These are phyloP conservation scores for Harpagifer antarcticus DNA, from an alignment of 2,797 vertebrate species.

Conservation along the genomic window DNA sequence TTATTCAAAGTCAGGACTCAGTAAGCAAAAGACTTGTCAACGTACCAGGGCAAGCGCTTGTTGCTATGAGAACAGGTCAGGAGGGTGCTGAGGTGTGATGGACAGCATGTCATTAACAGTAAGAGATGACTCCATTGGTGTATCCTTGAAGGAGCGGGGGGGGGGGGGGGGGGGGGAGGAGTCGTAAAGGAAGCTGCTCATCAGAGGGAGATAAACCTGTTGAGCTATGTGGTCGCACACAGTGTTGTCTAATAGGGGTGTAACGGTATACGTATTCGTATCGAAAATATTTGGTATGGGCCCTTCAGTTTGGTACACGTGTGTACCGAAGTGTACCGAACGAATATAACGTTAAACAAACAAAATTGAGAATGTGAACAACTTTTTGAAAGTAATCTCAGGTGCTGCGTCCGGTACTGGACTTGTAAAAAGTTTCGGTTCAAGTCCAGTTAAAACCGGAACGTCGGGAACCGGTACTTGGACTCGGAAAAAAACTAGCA, in stretches of 20 bases:
- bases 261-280: too few species aligned
- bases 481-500: too few species aligned
- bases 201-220: constrained; percentile 52
- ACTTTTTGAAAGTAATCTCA: too few species aligned
- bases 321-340: too few species aligned
- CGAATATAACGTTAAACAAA: too few species aligned
- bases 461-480: too few species aligned
- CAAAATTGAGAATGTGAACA: too few species aligned
- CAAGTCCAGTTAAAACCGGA: too few species aligned
- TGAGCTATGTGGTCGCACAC: constrained; percentile 26
- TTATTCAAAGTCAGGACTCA: constrained; percentile 41
- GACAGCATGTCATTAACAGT: constrained; percentile 54
- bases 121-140: constrained; percentile 46
- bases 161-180: not conserved
- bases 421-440: too few species aligned
- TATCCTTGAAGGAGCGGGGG: not conserved
- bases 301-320: too few species aligned
- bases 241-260: constrained; percentile 12
- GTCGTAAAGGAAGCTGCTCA: constrained; percentile 38
- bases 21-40: constrained; percentile 43
- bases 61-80: constrained; percentile 64
- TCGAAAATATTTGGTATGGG: too few species aligned
- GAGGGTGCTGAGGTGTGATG: constrained; percentile 51
- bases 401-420: too few species aligned
- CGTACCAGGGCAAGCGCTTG: constrained; percentile 38